Evolutionary conservation across 2,113 vertebrate species (phyloP).

Genomic region (Aptenodytes patagonicus): DNA sequence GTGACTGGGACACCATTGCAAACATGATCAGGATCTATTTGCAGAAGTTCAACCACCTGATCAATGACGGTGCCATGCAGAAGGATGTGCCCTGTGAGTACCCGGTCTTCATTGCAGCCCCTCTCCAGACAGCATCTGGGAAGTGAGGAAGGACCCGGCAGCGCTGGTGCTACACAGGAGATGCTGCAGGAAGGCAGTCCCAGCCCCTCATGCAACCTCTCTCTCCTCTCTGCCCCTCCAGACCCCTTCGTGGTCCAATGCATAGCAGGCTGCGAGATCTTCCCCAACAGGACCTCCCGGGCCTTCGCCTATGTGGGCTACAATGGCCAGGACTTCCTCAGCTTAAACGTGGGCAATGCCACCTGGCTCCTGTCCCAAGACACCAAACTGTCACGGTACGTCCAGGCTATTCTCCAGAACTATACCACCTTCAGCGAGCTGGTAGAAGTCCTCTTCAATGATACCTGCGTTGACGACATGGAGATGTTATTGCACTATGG

Average conservation of each 20-base stretch:
- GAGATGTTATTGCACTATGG: neutral
- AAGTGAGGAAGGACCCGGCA: neutral
- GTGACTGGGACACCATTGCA: conserved; percentile 14
- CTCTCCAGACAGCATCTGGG: neutral
- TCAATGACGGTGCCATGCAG: neutral
- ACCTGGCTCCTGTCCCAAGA: neutral
- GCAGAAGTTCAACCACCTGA: neutral
- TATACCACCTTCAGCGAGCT: neutral
- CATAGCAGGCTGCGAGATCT: neutral
- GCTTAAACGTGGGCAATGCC: rapidly evolving
- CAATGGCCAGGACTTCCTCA: conserved; percentile 27
- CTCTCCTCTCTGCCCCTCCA: neutral
- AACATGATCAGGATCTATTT: conserved; percentile 14
- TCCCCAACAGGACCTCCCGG: neutral
- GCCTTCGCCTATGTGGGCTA: neutral
- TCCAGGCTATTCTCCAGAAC: neutral
- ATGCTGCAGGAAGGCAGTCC: neutral
- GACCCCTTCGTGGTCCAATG: conserved; percentile 9
- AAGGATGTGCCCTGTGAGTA: neutral
- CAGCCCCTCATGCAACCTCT: neutral
- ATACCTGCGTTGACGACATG: neutral
- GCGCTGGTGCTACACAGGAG: neutral
- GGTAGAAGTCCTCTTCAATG: neutral
- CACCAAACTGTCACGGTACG: neutral
- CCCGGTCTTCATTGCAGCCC: rapidly evolving